Conservation (phyloP, 2,797 vertebrate genomes). For the Dicrostonyx torquatus region DNA sequence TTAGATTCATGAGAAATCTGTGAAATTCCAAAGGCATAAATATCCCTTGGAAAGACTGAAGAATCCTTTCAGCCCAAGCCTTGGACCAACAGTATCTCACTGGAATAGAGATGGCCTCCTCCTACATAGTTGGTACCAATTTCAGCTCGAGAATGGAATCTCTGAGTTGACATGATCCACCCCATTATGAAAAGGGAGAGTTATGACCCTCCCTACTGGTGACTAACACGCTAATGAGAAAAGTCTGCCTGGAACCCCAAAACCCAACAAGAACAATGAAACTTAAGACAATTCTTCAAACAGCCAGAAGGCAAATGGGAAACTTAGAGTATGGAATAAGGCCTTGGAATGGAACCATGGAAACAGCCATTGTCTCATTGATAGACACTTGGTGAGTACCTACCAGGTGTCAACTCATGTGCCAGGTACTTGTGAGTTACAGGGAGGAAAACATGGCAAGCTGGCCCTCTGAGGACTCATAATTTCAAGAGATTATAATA, state of each 20-base stretch:
- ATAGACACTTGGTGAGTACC: not conserved
- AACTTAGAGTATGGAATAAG: not conserved
- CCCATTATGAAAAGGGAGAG: conserved; percentile 41
- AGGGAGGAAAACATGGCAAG: not conserved
- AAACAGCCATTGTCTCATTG: not conserved
- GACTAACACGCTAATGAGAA: conserved; percentile 68
- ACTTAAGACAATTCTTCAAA: conserved; percentile 41
- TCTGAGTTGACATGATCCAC: conserved; percentile 55
- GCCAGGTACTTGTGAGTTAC: not conserved
- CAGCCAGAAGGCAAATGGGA: not conserved
- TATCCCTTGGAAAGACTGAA: not conserved
- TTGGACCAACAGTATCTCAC: not conserved
- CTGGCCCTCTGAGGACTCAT: not conserved
- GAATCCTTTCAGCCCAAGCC: not conserved
- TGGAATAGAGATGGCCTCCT: conserved; percentile 13
- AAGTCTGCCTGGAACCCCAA: conserved; percentile 55
- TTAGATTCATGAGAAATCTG: not conserved
- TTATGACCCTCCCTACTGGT: conserved; percentile 19
- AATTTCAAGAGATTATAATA: not conserved
- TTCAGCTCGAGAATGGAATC: not conserved
- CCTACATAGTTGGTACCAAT: conserved; percentile 9
- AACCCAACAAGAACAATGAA: conserved; percentile 54
- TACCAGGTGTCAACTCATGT: not conserved
- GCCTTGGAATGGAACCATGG: not conserved
- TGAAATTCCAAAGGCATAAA: conserved; percentile 46